Evolutionary conservation across 2,113 vertebrate species (phyloP), one percentile per base, ranked within the genome.

Genomic region (Paraplagusia blochii): DNA sequence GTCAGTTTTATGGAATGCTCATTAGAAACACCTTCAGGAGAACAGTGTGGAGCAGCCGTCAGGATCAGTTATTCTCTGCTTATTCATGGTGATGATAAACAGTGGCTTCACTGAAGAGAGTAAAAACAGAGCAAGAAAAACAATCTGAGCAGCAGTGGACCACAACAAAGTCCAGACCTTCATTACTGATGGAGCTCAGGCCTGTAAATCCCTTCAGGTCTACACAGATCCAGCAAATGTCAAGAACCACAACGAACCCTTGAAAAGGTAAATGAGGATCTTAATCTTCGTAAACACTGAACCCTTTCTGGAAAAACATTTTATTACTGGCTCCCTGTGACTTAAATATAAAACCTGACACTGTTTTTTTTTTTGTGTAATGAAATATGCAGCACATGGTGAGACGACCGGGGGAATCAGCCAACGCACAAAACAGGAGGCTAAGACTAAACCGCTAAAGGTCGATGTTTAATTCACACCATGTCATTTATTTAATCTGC

Each of bases 1-100:
- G 55, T 77, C 59, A 72, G 38, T 9, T 19, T 12, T 33, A 56
- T 71, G 62, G 62, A 69, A 81, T 59, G 69, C n/a, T 53, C 48
- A 59, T 5, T 51, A 29, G 22, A 53, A 46, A 60, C 44, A 54
- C 35, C 18, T 9, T 36, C 40, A 42, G 40, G 17, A 16, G 2
- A 12, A 50, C 0, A n/a, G n/a, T 5, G 9, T 36, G 56, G 17
- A 15, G 14, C 8, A 38, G 3, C 1, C 29, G 14, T 29, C 11
- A 40, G 35, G n/a, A 65, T 11, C 1, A 68, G 40, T 29, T 46
- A 47, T 58, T 33, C 11, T 11, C 11, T 2, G 1, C 34, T 33
- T 0, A 3, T 40, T 16, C 5, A 9, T 44, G 4, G 42, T 6
- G 14, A n/a, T 6, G 13, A 42, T n/a, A 43, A 61, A 42, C 1